phyloP scores from a whole-genome alignment of 2,888 invertebrate genomes.

The Meiosimyza platycephala region DNA sequence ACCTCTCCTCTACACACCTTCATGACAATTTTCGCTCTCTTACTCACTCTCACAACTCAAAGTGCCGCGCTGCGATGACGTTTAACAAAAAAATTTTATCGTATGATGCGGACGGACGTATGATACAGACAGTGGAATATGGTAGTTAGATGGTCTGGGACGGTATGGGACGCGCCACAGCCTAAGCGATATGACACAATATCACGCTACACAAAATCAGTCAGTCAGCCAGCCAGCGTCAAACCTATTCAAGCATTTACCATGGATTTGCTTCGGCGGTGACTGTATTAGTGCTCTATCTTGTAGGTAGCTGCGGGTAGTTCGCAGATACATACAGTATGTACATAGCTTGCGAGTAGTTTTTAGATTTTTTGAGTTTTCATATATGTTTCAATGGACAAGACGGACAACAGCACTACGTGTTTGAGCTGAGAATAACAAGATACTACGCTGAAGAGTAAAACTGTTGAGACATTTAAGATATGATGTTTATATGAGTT shows the following conservation, averaged over 20 bases:
- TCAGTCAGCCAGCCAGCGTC: slow-evolving; percentile 3
- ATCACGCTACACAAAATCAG: slow-evolving; percentile 10
- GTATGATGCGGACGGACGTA: slow-evolving; percentile 43
- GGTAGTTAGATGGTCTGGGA: background rate
- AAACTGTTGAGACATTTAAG: no score
- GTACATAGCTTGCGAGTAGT: background rate
- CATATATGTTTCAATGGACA: no score
- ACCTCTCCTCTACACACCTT: background rate
- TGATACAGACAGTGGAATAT: background rate
- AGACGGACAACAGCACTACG: no score
- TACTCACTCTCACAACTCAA: background rate
- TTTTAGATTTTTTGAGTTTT: background rate
- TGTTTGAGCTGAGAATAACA: no score
- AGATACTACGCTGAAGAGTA: no score
- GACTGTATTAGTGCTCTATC: background rate
- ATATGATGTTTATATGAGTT: no score
- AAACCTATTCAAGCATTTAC: slow-evolving; percentile 8
- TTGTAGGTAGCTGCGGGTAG: background rate
- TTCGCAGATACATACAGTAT: background rate
- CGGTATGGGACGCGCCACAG: background rate
- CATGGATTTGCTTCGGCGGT: background rate
- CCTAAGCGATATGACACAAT: slow-evolving; percentile 20
- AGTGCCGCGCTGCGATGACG: slow-evolving; percentile 23
- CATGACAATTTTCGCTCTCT: background rate
- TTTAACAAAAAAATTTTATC: slow-evolving; percentile 39